Evolutionary conservation across 2,888 invertebrate genomes (phyloP).

Genomic region (Plagodis pulveraria): DNA sequence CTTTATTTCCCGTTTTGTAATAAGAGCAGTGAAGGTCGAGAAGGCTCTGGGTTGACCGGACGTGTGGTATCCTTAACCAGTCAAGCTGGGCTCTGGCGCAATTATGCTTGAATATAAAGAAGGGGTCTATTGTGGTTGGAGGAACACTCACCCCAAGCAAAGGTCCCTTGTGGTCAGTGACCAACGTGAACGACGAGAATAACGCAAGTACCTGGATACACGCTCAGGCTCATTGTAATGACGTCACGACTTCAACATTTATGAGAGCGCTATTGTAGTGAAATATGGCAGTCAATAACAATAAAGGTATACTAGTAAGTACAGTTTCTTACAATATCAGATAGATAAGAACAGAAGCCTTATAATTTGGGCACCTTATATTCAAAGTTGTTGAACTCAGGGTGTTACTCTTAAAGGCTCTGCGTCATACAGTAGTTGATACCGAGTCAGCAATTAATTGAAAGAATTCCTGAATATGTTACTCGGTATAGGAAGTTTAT

Average conservation of each 20-base stretch:
- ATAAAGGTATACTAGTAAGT: no score
- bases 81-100: slow-evolving; percentile 28
- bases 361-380: no score
- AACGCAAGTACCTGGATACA: slow-evolving; percentile 71
- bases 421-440: no score
- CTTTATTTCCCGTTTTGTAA: slow-evolving; percentile 60
- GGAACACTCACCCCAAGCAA: slow-evolving; percentile 80
- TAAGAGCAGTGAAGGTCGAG: slow-evolving; percentile 50
- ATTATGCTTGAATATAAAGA: slow-evolving; percentile 34
- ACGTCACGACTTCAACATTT: slow-evolving; percentile 64
- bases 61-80: slow-evolving; percentile 35
- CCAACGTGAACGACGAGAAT: slow-evolving; percentile 80
- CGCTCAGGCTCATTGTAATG: slow-evolving; percentile 59
- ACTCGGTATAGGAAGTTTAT: no score
- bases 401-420: no score
- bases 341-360: no score
- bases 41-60: slow-evolving; percentile 57
- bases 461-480: no score
- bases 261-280: slow-evolving; percentile 37
- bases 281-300: background rate
- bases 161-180: slow-evolving; percentile 81
- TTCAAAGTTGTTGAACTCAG: no score
- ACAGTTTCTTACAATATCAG: no score
- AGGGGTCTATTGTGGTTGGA: slow-evolving; percentile 56
- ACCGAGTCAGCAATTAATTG: no score